Evolutionary conservation across 2,113 vertebrate genomes (phyloP).

Genomic region (Beaufortia kweichowensis): DNA sequence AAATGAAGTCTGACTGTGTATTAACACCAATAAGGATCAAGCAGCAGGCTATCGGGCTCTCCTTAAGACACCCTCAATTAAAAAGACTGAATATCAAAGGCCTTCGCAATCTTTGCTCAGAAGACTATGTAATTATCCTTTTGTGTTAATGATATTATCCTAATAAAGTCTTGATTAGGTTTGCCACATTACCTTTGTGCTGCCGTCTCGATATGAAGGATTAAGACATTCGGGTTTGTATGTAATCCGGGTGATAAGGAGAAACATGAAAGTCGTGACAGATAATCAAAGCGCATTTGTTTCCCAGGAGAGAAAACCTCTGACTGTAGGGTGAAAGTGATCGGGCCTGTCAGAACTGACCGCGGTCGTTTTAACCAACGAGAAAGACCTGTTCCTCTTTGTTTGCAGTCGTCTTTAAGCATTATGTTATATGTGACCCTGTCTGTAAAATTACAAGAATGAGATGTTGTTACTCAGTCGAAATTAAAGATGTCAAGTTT

Average conservation of each 20-base stretch:
- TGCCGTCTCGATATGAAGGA: constrained; percentile 47
- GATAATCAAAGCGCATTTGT: constrained; percentile 53
- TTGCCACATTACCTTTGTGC: constrained; percentile 50
- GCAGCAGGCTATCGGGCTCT: constrained; percentile 42
- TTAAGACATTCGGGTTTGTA: constrained; percentile 48
- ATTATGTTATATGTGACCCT: background rate
- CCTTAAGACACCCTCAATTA: constrained; percentile 57
- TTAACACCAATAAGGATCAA: constrained; percentile 61
- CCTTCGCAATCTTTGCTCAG: constrained; percentile 49
- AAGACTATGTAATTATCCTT: constrained; percentile 57
- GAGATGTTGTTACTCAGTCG: too few relatives aligned
- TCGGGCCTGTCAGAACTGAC: constrained; percentile 30
- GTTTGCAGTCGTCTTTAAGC: constrained; percentile 5
- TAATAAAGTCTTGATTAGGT: constrained; percentile 60
- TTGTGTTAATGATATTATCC: constrained; percentile 60
- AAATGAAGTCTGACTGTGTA: constrained; percentile 58
- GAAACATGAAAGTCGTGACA: constrained; percentile 42
- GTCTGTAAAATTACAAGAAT: too few relatives aligned
- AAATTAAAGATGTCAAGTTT: too few relatives aligned
- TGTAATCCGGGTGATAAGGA: constrained; percentile 53
- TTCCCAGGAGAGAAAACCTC: constrained; percentile 35
- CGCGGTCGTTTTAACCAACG: constrained; percentile 32
- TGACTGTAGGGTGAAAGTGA: constrained; percentile 31
- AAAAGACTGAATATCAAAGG: constrained; percentile 56
- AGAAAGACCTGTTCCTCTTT: constrained; percentile 13